These are phyloP conservation scores for Bergia puertoricense DNA, from an alignment of 92 coral and sea anemone species.

Conservation along the genomic window DNA sequence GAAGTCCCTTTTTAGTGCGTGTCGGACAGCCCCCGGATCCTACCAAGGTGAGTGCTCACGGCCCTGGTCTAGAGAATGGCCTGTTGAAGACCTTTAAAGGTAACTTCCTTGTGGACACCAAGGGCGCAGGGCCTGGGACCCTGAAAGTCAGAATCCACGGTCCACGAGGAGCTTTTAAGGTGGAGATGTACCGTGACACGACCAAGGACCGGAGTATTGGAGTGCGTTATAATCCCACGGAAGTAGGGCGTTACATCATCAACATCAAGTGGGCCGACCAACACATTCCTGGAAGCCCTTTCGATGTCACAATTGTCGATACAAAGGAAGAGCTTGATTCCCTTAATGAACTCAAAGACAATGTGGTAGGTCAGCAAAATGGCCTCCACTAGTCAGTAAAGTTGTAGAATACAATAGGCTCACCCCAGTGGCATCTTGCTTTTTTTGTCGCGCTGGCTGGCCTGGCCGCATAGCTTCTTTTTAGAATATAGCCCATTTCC, in stretches of 20 bases:
- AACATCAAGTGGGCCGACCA: slow-evolving; percentile 98
- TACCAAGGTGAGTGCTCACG: slow-evolving; percentile 47
- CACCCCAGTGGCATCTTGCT: not conserved
- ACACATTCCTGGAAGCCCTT: slow-evolving; percentile 92
- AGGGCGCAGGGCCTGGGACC: slow-evolving; percentile 99
- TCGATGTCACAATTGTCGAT: slow-evolving; percentile 79
- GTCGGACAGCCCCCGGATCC: slow-evolving; percentile 84
- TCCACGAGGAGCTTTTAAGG: slow-evolving; percentile 96
- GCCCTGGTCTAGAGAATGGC: slow-evolving; percentile 93
- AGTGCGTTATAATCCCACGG: slow-evolving; percentile 95
- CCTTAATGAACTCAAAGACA: slow-evolving; percentile 73
- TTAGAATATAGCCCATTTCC: no score
- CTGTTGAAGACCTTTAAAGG: slow-evolving; percentile 79
- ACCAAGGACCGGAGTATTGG: slow-evolving; percentile 95
- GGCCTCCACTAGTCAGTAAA: slow-evolving; percentile 23
- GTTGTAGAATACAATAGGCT: not conserved
- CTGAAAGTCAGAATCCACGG: slow-evolving; percentile 96
- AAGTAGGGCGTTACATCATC: slow-evolving; percentile 87
- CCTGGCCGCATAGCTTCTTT: not conserved
- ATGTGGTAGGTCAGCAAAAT: slow-evolving; percentile 50
- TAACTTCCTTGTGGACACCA: slow-evolving; percentile 92
- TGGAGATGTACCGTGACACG: slow-evolving; percentile 96
- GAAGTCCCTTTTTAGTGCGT: slow-evolving; percentile 95
- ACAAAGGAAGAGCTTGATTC: slow-evolving; percentile 83
- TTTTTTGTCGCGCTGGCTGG: no score